A percentile compares a stretch with the other conserved stretches of the same genome.
phyloP scores from a whole-genome alignment of 2,888 invertebrate species.

The Agonum fuliginosum region DNA sequence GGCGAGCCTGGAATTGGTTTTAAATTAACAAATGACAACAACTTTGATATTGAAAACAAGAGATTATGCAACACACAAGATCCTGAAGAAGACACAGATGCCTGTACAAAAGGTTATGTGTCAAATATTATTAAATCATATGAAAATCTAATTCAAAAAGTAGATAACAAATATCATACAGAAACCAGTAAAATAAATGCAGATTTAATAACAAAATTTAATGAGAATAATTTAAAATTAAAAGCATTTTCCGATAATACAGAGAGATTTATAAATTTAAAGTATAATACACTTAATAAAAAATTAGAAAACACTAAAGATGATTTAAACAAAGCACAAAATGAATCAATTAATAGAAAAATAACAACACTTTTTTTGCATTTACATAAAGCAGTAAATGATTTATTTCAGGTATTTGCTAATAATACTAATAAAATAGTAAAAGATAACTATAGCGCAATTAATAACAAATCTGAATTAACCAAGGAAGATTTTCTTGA shows the following conservation, averaged over 20 bases:
- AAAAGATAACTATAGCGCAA: neutral
- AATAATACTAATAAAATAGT: neutral
- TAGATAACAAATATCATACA: neutral
- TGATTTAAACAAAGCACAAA: neutral
- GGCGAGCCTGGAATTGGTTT: constrained; percentile 11
- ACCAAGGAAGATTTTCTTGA: neutral
- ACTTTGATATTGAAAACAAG: constrained; percentile 20
- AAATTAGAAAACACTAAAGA: neutral
- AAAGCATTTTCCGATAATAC: neutral
- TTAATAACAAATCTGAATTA: neutral
- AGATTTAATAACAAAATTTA: neutral
- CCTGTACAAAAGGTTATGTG: neutral
- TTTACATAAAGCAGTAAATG: neutral
- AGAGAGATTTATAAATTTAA: neutral
- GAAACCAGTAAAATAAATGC: neutral
- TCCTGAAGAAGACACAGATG: constrained; percentile 11
- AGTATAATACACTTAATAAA: neutral
- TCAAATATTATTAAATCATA: neutral
- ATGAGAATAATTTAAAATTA: neutral
- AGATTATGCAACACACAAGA: neutral
- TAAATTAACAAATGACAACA: neutral
- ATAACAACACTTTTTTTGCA: neutral
- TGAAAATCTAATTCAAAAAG: neutral
- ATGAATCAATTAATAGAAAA: neutral
- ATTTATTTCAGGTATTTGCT: neutral